Evolutionary conservation across 2,113 vertebrate species (phyloP), one percentile per base, ranked within the genome.

Genomic region (Carassius gibelio): DNA sequence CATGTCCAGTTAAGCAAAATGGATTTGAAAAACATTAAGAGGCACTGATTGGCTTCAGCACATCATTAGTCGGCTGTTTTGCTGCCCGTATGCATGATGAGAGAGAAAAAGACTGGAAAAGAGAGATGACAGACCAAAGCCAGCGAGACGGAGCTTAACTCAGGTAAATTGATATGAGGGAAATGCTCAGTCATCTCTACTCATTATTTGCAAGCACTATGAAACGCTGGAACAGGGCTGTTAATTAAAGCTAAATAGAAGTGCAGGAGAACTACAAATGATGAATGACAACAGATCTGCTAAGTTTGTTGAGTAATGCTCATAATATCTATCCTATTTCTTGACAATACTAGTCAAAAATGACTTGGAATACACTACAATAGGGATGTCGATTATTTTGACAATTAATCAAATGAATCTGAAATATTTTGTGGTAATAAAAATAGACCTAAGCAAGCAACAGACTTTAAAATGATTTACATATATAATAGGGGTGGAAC

Each of bases 1-100:
- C 88, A 92, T 89, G 91, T 93, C 92, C 93, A 91, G 90, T 90
- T 93, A 92, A 92, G 88, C 88, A 91, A 94, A 94, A 94, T 89
- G 62, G 74, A 94, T 92, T 91, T 93, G 90, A 93, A 93, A 93
- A 91, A 91, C 91, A 91, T 10, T 1, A 86, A 91, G 87, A 81
- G 92, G 91, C 87, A 88, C 72, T 86, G 88, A 90, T 93, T 93
- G 90, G 90, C 90, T 93, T 89, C 34, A 87, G 86, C 89, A 90
- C 92, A 89, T 82, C 90, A 91, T 87, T 92, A 87, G 88, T 90
- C 90, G 66, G 90, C 87, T 89, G 89, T 75, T 50, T 68, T 86
- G 90, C 81, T 85, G 42, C 85, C 77, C 19, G 89, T 64, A 85
- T 82, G 69, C 62, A 80, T 84, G 85, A 84, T 77, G 50, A 75